These are phyloP conservation scores for Drosophila arawakana DNA, from an alignment of 1,140 invertebrate species.

Conservation along the genomic window DNA sequence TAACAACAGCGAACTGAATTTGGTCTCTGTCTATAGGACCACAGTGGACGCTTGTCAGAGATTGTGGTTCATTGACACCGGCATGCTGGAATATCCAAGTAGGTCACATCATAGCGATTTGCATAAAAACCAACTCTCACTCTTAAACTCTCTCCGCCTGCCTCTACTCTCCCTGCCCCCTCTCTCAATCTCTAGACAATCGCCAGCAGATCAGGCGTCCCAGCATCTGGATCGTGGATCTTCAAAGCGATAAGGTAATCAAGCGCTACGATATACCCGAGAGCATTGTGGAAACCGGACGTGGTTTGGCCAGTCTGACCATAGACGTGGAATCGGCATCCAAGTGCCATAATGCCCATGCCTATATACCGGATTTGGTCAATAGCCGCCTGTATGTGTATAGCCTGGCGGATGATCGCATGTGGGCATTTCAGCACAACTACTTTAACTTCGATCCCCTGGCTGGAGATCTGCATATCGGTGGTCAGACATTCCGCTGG, in stretches of 20 bases:
- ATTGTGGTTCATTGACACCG: constrained; percentile 91
- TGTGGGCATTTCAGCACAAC: constrained; percentile 90
- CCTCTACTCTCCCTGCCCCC: too few relatives aligned
- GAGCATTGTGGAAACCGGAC: constrained; percentile 70
- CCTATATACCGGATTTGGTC: constrained; percentile 90
- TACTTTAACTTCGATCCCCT: constrained; percentile 90
- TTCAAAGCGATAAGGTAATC: constrained; percentile 85
- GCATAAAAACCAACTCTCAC: not conserved
- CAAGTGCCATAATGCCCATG: constrained; percentile 88
- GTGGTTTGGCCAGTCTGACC: constrained; percentile 87
- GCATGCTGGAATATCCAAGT: constrained; percentile 84
- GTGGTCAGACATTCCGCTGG: constrained; percentile 89
- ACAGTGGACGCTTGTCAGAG: constrained; percentile 88
- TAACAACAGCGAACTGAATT: constrained; percentile 78
- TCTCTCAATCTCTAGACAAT: constrained; percentile 84
- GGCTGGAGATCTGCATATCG: constrained; percentile 88
- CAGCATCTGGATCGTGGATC: constrained; percentile 88
- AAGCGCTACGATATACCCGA: constrained; percentile 76
- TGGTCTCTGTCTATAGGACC: constrained; percentile 89
- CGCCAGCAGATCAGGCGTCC: constrained; percentile 86
- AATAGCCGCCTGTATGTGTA: constrained; percentile 90
- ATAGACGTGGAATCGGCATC: constrained; percentile 86
- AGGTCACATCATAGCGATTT: constrained; percentile 10
- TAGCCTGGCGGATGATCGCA: constrained; percentile 85
- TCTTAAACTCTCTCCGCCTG: constrained; percentile 28